Evolutionary conservation across 1,140 invertebrate genomes (phyloP).

Genomic region (Venturia canescens): DNA sequence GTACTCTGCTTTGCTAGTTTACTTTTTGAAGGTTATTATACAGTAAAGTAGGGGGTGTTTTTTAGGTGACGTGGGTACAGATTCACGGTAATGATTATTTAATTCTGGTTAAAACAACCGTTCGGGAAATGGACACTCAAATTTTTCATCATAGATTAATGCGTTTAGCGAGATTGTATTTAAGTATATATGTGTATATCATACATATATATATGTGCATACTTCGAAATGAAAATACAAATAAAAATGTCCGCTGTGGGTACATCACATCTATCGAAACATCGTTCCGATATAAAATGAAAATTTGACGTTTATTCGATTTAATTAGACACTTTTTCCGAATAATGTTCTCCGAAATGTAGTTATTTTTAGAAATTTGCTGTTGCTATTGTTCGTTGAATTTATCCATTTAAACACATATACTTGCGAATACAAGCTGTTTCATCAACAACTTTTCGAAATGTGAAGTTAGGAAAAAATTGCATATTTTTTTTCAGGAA

Average conservation of each 20-base stretch:
- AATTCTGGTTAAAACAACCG: constrained; percentile 5
- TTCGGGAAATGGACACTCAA: constrained; percentile 4
- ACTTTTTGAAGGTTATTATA: constrained; percentile 15
- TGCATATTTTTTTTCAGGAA: too few relatives aligned
- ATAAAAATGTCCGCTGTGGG: too few relatives aligned
- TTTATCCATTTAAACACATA: neutral
- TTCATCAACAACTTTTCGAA: too few relatives aligned
- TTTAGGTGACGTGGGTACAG: constrained; percentile 20
- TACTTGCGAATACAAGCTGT: neutral
- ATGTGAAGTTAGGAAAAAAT: too few relatives aligned
- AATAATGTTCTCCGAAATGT: neutral
- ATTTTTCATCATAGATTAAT: constrained; percentile 29
- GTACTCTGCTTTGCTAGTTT: constrained; percentile 28
- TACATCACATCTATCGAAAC: too few relatives aligned
- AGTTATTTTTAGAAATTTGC: constrained; percentile 9
- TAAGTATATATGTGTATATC: too few relatives aligned
- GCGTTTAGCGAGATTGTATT: constrained; percentile 14
- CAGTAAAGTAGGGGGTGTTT: constrained; percentile 32
- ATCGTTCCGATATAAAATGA: too few relatives aligned
- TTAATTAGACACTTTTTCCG: too few relatives aligned
- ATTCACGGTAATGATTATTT: constrained; percentile 27
- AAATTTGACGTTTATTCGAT: too few relatives aligned
- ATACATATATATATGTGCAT: too few relatives aligned
- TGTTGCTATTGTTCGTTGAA: constrained; percentile 21
- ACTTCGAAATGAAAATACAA: too few relatives aligned